Evolutionary conservation across 2,113 vertebrate genomes (phyloP).

Genomic region (Gambusia affinis): DNA sequence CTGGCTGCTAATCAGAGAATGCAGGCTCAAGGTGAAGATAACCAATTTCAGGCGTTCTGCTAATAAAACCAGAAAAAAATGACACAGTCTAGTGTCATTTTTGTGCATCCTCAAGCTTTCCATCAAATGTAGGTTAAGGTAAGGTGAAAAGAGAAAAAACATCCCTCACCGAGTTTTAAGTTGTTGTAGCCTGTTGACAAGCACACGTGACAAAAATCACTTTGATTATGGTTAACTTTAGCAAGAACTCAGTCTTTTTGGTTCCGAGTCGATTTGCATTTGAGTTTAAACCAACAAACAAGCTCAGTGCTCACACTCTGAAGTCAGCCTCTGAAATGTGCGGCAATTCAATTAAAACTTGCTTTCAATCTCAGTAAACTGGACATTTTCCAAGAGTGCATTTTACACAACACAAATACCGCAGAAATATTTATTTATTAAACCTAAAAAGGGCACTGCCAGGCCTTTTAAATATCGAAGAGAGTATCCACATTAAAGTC

Average conservation of each 20-base stretch:
- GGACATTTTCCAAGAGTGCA: slow-evolving; percentile 76
- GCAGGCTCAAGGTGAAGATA: slow-evolving; percentile 56
- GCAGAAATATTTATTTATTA: slow-evolving; percentile 72
- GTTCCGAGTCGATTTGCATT: slow-evolving; percentile 65
- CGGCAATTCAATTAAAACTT: slow-evolving; percentile 79
- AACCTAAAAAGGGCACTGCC: slow-evolving; percentile 67
- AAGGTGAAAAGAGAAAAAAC: not conserved
- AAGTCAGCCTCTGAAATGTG: slow-evolving; percentile 72
- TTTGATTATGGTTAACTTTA: slow-evolving; percentile 81
- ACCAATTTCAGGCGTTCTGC: slow-evolving; percentile 1
- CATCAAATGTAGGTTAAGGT: not conserved
- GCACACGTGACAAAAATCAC: slow-evolving; percentile 47
- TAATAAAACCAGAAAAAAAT: not conserved
- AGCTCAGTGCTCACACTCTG: slow-evolving; percentile 41
- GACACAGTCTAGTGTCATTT: not conserved
- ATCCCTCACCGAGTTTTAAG: not conserved
- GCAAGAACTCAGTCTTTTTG: slow-evolving; percentile 69
- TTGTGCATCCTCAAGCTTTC: not conserved
- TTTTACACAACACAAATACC: slow-evolving; percentile 78
- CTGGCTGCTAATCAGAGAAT: slow-evolving; percentile 55
- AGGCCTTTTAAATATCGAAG: slow-evolving; percentile 60
- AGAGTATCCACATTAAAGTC: slow-evolving; percentile 51
- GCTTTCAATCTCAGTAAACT: slow-evolving; percentile 62
- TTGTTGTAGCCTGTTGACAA: not conserved
- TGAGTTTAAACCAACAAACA: slow-evolving; percentile 66